Percentiles rank a stretch among this genome's conserved stretches.
Conservation (phyloP, 2,888 invertebrate genomes). For the Phlogophora meticulosa region DNA sequence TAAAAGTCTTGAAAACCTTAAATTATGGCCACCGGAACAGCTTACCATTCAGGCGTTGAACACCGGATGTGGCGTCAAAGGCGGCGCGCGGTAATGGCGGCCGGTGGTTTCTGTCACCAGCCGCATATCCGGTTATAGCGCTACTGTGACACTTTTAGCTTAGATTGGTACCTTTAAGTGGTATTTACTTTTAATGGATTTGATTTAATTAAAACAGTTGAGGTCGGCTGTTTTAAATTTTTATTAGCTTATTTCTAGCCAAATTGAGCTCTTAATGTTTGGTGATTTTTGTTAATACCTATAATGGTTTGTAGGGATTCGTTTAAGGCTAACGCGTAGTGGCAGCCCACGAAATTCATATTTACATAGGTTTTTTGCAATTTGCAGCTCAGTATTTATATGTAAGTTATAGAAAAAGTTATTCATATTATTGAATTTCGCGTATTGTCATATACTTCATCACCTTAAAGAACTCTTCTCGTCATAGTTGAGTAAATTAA, state of each 20-base stretch:
- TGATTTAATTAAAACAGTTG: slow-evolving; percentile 39
- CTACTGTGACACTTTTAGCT: slow-evolving; percentile 53
- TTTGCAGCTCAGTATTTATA: too few species aligned
- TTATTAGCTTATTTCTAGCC: background rate
- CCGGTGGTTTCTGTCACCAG: slow-evolving; percentile 61
- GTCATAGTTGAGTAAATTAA: too few species aligned
- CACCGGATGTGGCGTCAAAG: slow-evolving; percentile 67
- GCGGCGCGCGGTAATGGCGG: slow-evolving; percentile 53
- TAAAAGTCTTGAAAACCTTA: slow-evolving; percentile 50
- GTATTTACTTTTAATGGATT: slow-evolving; percentile 25
- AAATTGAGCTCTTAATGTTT: background rate
- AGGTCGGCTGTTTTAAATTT: slow-evolving; percentile 1
- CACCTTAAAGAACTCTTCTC: too few species aligned
- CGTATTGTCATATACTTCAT: too few species aligned
- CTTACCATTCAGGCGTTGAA: slow-evolving; percentile 65
- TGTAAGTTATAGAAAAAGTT: too few species aligned
- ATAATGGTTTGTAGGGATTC: too few species aligned
- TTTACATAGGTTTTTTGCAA: too few species aligned
- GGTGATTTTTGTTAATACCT: background rate
- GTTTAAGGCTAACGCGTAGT: too few species aligned
- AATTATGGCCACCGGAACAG: slow-evolving; percentile 63
- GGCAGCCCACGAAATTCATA: too few species aligned
- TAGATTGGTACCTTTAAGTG: slow-evolving; percentile 29
- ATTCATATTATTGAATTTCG: too few species aligned
- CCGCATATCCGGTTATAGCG: slow-evolving; percentile 64